Percentiles rank a stretch among this genome's conserved stretches.
Conservation (phyloP, 2,797 vertebrate species). For the Chloroceryle amazona region DNA sequence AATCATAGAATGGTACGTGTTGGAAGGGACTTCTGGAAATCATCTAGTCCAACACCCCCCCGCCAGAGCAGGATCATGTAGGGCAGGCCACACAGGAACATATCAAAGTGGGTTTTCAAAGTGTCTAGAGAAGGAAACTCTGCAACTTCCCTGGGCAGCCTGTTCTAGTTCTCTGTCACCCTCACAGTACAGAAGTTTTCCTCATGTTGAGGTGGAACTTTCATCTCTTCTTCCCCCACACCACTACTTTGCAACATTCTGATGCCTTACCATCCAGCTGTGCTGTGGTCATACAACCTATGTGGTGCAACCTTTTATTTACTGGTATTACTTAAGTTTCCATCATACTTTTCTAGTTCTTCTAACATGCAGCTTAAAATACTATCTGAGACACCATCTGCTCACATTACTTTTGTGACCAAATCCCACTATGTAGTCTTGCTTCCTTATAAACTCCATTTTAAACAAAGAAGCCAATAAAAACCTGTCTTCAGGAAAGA, state of each 20-base stretch:
- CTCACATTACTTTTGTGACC: background rate
- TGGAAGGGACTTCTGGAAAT: too few species aligned
- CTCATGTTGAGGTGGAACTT: too few species aligned
- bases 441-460: background rate
- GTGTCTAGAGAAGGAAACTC: too few species aligned
- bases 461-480: background rate
- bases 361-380: background rate
- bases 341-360: background rate
- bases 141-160: too few species aligned
- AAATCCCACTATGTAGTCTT: background rate
- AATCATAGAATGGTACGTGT: background rate
- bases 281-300: background rate
- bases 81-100: too few species aligned
- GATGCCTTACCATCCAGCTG: background rate
- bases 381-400: background rate
- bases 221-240: background rate
- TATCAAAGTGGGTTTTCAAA: too few species aligned
- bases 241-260: background rate
- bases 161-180: too few species aligned
- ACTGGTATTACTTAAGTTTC: background rate
- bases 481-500: background rate
- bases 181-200: too few species aligned
- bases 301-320: background rate
- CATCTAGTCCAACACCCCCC: too few species aligned
- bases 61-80: too few species aligned